phyloP scores from a whole-genome alignment of 1,140 invertebrate species.

The Radopholus similis region DNA sequence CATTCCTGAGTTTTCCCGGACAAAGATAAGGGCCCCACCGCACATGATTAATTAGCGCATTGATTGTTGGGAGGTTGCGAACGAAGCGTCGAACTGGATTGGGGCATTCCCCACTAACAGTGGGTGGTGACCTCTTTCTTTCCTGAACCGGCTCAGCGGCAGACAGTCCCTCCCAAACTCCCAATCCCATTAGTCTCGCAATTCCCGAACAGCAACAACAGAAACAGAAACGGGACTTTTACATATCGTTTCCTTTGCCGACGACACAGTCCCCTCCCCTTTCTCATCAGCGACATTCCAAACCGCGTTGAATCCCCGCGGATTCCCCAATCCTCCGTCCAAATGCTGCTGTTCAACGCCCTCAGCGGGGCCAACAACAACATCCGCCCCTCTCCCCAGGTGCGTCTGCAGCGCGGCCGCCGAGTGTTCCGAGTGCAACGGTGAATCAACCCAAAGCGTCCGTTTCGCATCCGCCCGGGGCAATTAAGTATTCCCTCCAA shows the following conservation, averaged over 20 bases:
- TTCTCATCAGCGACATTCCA: background rate
- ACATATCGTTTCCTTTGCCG: too few relatives aligned
- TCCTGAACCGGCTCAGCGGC: too few relatives aligned
- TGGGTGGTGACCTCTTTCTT: too few relatives aligned
- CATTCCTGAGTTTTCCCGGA: too few relatives aligned
- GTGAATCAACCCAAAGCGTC: background rate
- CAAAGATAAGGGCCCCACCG: too few relatives aligned
- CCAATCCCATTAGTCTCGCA: too few relatives aligned
- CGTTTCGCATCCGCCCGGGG: background rate
- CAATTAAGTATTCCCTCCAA: background rate
- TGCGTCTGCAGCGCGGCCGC: slow-evolving; percentile 21
- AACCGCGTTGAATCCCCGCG: background rate
- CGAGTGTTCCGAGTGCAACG: slow-evolving; percentile 24
- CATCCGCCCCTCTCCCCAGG: background rate
- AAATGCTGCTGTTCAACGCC: too few relatives aligned
- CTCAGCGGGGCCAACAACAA: too few relatives aligned
- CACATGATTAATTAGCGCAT: background rate
- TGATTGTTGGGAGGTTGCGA: background rate
- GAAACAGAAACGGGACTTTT: background rate
- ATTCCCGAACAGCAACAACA: background rate
- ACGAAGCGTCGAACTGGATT: background rate
- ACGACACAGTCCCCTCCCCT: too few relatives aligned
- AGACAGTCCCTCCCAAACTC: too few relatives aligned
- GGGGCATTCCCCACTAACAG: background rate
- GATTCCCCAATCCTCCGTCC: too few relatives aligned